Evolutionary conservation across 2,888 invertebrate genomes (phyloP).

Genomic region (Lithosia quadra): DNA sequence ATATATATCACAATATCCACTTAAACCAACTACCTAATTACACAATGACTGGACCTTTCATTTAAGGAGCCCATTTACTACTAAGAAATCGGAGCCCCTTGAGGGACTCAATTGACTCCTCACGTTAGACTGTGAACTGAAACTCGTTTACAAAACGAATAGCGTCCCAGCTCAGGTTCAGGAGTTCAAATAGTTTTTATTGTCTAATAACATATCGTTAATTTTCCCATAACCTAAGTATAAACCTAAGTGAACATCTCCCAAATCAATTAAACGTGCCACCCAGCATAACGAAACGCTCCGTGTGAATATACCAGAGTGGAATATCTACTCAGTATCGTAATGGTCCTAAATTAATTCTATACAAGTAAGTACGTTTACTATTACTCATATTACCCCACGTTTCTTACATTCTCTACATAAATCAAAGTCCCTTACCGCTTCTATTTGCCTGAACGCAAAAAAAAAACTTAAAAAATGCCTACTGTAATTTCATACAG

Average conservation of each 20-base stretch:
- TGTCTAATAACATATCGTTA: background rate
- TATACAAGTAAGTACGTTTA: conserved; percentile 28
- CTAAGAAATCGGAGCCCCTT: too few species aligned
- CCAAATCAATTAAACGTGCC: background rate
- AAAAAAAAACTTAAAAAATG: background rate
- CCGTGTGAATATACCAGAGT: conserved; percentile 19
- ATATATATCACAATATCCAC: too few species aligned
- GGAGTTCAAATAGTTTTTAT: background rate
- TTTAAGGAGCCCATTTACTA: too few species aligned
- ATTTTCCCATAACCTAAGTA: background rate
- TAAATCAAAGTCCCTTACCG: background rate
- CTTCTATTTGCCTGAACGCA: background rate
- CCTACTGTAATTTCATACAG: background rate
- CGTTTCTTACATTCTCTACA: conserved; percentile 35
- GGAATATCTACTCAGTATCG: conserved; percentile 12
- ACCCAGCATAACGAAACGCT: background rate
- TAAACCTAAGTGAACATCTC: background rate
- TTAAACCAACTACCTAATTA: too few species aligned
- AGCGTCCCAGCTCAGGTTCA: too few species aligned
- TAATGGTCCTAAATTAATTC: conserved; percentile 22
- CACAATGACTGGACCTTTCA: too few species aligned
- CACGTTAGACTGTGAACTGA: background rate
- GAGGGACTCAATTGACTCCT: too few species aligned
- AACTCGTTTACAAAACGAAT: background rate
- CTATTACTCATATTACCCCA: conserved; percentile 33